Conservation (phyloP, 92 coral and sea anemone species). For the Epizoanthus illoricatus region DNA sequence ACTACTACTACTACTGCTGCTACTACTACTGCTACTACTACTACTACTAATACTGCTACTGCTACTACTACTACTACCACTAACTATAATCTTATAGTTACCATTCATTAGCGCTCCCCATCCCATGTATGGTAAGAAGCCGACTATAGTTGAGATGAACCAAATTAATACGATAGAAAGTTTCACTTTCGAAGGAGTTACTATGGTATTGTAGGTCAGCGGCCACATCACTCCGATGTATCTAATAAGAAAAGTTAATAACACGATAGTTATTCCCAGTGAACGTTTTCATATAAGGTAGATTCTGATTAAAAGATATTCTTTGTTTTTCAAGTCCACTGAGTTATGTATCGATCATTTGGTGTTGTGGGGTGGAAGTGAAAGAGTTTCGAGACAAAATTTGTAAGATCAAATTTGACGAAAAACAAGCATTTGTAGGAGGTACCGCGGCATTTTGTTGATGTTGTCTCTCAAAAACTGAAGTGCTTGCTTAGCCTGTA, state of each 20-base stretch:
- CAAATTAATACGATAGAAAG: conserved; percentile 23
- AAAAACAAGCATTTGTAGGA: too few relatives aligned
- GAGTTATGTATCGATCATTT: too few relatives aligned
- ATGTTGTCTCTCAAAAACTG: too few relatives aligned
- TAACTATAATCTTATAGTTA: background rate
- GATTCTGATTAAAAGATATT: background rate
- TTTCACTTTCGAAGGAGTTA: conserved; percentile 12
- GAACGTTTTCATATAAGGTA: background rate
- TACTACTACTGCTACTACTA: too few relatives aligned
- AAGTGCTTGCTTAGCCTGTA: too few relatives aligned
- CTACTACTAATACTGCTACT: too few relatives aligned
- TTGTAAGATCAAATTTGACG: too few relatives aligned
- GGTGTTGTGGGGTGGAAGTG: too few relatives aligned
- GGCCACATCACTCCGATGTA: conserved; percentile 34
- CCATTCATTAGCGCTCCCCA: conserved; percentile 23
- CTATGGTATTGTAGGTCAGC: conserved; percentile 14
- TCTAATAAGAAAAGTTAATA: background rate
- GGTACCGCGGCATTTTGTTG: fast-evolving
- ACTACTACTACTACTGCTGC: too few relatives aligned
- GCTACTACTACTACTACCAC: too few relatives aligned
- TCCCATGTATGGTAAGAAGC: conserved; percentile 30
- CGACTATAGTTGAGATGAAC: conserved; percentile 7
- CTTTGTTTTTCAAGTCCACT: background rate
- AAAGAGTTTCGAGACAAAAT: too few relatives aligned
- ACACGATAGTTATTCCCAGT: background rate